Percentiles rank a stretch among this genome's conserved stretches.
Evolutionary conservation across 2,797 vertebrate species (phyloP).

Genomic region (Hydrolagus colliei): DNA sequence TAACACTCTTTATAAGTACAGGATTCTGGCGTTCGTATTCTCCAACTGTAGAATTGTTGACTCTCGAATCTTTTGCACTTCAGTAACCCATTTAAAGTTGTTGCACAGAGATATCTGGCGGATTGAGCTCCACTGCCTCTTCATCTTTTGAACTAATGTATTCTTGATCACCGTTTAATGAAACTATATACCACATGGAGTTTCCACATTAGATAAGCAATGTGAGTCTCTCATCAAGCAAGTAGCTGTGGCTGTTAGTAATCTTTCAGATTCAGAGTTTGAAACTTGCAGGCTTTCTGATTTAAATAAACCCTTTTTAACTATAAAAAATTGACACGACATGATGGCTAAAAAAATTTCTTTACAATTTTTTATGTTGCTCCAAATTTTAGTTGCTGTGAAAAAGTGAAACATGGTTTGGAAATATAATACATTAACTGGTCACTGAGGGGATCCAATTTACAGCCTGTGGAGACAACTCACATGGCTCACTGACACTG

Average conservation of each 20-base stretch:
- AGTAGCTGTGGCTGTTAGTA: slow-evolving; percentile 99
- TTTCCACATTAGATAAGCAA: slow-evolving; percentile 99
- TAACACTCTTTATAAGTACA: slow-evolving; percentile 36
- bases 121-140: slow-evolving; percentile 99
- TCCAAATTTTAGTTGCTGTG: slow-evolving; percentile 66
- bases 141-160: slow-evolving; percentile 99
- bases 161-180: slow-evolving; percentile 99
- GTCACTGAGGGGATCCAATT: slow-evolving; percentile 79
- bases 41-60: slow-evolving; percentile 99
- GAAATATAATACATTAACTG: slow-evolving; percentile 79
- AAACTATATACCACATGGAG: slow-evolving; percentile 99
- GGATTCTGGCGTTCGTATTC: slow-evolving; percentile 97
- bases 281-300: slow-evolving; percentile 96
- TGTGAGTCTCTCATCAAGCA: slow-evolving; percentile 99
- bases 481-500: slow-evolving; percentile 72
- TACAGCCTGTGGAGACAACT: slow-evolving; percentile 77
- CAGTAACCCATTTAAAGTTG: slow-evolving; percentile 99
- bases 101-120: slow-evolving; percentile 99
- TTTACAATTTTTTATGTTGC: slow-evolving; percentile 78
- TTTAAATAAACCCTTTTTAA: slow-evolving; percentile 90
- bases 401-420: slow-evolving; percentile 71
- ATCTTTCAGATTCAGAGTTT: slow-evolving; percentile 99
- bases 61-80: slow-evolving; percentile 99
- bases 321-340: slow-evolving; percentile 80
- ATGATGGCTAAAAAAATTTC: slow-evolving; percentile 73